Evolutionary conservation across 2,888 invertebrate species (phyloP).

Genomic region (Mythimna pallens): DNA sequence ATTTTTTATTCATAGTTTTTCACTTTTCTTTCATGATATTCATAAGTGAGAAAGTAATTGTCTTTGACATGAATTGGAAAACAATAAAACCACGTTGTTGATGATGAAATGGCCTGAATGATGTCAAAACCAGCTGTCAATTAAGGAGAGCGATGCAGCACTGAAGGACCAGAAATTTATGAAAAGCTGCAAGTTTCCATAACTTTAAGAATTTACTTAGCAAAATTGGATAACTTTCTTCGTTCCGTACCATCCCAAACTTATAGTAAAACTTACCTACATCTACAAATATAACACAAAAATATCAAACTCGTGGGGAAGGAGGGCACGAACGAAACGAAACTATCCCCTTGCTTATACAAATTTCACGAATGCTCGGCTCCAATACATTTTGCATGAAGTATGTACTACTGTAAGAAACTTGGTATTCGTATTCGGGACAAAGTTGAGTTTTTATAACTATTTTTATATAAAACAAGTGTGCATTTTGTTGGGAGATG

Average conservation of each 20-base stretch:
- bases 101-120: not conserved
- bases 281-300: conserved; percentile 70
- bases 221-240: not conserved
- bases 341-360: conserved; percentile 78
- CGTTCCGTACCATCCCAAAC: not conserved
- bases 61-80: not conserved
- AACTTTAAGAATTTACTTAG: not conserved
- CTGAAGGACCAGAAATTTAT: not conserved
- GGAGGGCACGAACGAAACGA: conserved; percentile 66
- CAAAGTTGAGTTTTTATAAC: conserved; percentile 74
- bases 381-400: conserved; percentile 88
- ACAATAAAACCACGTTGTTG: not conserved
- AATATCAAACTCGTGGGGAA: conserved; percentile 75
- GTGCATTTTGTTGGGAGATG: conserved; percentile 50
- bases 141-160: not conserved
- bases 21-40: too few species aligned
- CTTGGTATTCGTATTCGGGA: conserved; percentile 67
- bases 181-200: not conserved
- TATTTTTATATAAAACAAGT: conserved; percentile 70
- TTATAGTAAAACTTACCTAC: conserved; percentile 34
- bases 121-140: not conserved
- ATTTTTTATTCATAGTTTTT: not conserved
- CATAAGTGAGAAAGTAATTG: not conserved
- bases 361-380: conserved; percentile 76
- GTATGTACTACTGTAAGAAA: conserved; percentile 61